These are phyloP conservation scores for Pterocles gutturalis DNA, from an alignment of 2,113 vertebrate genomes.

Conservation along the genomic window DNA sequence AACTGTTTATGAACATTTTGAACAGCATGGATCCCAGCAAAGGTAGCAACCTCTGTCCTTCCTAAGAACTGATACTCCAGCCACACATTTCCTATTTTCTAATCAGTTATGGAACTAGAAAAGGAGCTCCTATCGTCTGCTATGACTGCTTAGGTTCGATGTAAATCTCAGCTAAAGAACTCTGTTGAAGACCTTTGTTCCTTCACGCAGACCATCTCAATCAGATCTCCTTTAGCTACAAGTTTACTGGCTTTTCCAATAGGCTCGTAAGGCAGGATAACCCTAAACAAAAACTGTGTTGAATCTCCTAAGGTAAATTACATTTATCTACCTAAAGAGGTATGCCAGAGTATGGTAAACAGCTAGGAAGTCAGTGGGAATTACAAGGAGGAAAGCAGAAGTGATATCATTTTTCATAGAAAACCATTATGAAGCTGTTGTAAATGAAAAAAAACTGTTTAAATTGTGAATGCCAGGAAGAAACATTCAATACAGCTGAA, in stretches of 20 bases:
- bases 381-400: background rate
- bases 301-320: background rate
- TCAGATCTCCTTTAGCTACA: background rate
- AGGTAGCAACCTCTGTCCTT: background rate
- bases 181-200: background rate
- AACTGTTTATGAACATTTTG: background rate
- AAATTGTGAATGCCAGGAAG: background rate
- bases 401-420: background rate
- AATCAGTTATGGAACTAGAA: background rate
- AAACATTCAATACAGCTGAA: background rate
- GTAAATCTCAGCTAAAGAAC: background rate
- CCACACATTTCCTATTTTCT: background rate
- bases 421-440: background rate
- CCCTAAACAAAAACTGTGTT: background rate
- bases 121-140: background rate
- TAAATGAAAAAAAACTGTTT: background rate
- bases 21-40: background rate
- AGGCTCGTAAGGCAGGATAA: background rate
- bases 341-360: background rate
- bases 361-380: background rate
- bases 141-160: background rate
- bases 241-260: background rate
- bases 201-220: background rate
- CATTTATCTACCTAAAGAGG: background rate
- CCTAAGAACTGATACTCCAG: background rate